These are phyloP conservation scores for Synergus laeviventris DNA, from an alignment of 2,888 invertebrate species.

Conservation along the genomic window DNA sequence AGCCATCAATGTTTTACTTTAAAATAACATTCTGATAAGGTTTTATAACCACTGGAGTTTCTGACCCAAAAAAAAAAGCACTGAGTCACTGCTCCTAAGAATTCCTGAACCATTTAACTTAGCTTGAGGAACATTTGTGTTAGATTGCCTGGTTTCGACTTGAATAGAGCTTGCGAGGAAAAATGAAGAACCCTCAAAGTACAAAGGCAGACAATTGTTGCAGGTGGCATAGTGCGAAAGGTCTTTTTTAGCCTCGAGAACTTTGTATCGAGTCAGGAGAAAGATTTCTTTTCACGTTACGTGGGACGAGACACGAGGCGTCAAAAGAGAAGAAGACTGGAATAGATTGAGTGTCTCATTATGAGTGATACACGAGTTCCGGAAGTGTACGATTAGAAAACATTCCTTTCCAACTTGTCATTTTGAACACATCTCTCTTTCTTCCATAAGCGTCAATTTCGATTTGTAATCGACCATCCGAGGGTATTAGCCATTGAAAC, in stretches of 20 bases:
- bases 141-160: not conserved
- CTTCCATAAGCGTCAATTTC: slow-evolving; percentile 32
- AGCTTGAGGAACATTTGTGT: not conserved
- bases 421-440: slow-evolving; percentile 26
- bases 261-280: not conserved
- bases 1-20: not conserved
- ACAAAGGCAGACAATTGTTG: slow-evolving; percentile 26
- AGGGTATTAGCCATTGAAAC: slow-evolving; percentile 32
- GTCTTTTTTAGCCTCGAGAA: not conserved
- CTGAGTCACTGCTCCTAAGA: not conserved
- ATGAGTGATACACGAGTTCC: slow-evolving; percentile 36
- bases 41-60: not conserved
- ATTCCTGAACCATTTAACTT: not conserved
- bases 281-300: slow-evolving; percentile 12
- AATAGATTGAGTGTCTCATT: slow-evolving; percentile 33
- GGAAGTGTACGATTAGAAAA: slow-evolving; percentile 34
- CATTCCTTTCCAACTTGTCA: slow-evolving; percentile 39
- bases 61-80: not conserved
- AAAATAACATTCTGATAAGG: not conserved
- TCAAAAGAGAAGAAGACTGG: slow-evolving; percentile 15
- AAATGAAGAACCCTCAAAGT: slow-evolving; percentile 1
- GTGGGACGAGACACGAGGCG: slow-evolving; percentile 8
- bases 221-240: slow-evolving; percentile 6
- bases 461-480: slow-evolving; percentile 26
- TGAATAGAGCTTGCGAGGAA: slow-evolving; percentile 14